A percentile compares a stretch with the other conserved stretches of the same genome.
These are phyloP conservation scores for Lacanobia wlatinum DNA, from an alignment of 2,888 invertebrate genomes.

Conservation along the genomic window DNA sequence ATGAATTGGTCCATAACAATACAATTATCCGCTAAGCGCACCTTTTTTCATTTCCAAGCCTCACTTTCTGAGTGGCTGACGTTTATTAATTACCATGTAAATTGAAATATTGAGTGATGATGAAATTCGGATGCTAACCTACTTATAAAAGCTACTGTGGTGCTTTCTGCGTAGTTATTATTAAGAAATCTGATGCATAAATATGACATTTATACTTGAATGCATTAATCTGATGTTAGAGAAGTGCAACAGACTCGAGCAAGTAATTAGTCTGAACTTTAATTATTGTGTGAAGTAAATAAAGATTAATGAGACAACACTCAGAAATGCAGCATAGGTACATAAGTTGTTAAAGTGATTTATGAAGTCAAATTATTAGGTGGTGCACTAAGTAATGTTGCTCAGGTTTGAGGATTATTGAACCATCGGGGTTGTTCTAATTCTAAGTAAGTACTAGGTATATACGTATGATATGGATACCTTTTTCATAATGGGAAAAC, in stretches of 20 bases:
- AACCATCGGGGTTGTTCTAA: not conserved
- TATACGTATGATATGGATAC: no score
- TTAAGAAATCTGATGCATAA: conserved; percentile 67
- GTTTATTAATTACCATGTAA: conserved; percentile 74
- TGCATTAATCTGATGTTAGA: conserved; percentile 27
- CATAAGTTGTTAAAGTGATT: conserved; percentile 20
- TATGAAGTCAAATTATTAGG: conserved; percentile 17
- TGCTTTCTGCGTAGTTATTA: conserved; percentile 44
- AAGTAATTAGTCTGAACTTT: conserved; percentile 38
- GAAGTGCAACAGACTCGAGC: conserved; percentile 27
- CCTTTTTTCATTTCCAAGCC: conserved; percentile 17
- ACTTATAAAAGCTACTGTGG: conserved; percentile 59
- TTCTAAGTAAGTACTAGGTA: no score
- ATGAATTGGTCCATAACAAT: conserved; percentile 39
- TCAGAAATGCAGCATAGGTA: not conserved
- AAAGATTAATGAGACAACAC: conserved; percentile 42
- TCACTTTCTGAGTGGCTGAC: conserved; percentile 51
- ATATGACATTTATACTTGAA: conserved; percentile 64
- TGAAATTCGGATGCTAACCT: conserved; percentile 70
- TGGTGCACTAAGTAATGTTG: conserved; percentile 1
- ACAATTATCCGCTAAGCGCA: conserved; percentile 28
- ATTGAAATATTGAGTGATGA: conserved; percentile 72
- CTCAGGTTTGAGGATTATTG: conserved; percentile 5
- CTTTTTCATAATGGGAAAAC: no score
- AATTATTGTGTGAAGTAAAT: conserved; percentile 31